A percentile compares a stretch with the other conserved stretches of the same genome.
Evolutionary conservation across 2,888 invertebrate genomes (phyloP).

Genomic region (Aspidapion aeneum): DNA sequence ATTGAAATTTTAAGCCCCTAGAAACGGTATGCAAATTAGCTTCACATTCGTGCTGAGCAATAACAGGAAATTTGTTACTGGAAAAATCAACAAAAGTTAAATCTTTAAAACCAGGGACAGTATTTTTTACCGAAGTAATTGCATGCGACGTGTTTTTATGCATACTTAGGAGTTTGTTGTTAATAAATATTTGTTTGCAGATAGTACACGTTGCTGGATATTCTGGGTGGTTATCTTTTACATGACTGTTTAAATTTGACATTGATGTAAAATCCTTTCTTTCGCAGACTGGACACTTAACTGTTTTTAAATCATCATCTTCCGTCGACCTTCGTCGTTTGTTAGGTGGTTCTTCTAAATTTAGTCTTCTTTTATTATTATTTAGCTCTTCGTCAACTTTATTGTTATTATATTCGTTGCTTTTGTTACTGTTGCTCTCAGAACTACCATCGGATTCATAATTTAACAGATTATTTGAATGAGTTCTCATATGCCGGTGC

Average conservation of each 20-base stretch:
- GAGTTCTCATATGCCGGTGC: conserved; percentile 78
- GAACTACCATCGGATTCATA: conserved; percentile 60
- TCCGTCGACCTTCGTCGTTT: conserved; percentile 32
- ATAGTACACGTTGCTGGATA: conserved; percentile 63
- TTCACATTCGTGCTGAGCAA: conserved; percentile 72
- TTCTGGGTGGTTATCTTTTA: conserved; percentile 64
- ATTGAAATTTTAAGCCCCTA: conserved; percentile 60
- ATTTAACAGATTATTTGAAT: conserved; percentile 53
- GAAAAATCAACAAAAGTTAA: conserved; percentile 77
- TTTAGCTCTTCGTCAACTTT: conserved; percentile 40
- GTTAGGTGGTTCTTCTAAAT: conserved; percentile 34
- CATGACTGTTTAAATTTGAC: conserved; percentile 59
- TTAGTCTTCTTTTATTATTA: conserved; percentile 44
- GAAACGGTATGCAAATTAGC: conserved; percentile 54
- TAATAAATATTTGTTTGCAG: conserved; percentile 72
- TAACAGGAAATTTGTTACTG: conserved; percentile 73
- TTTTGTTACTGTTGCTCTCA: conserved; percentile 42
- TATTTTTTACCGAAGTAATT: conserved; percentile 42
- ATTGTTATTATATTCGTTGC: conserved; percentile 46
- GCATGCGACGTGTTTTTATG: conserved; percentile 65
- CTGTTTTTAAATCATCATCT: conserved; percentile 33
- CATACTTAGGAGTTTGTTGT: conserved; percentile 65
- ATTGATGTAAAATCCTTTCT: conserved; percentile 58
- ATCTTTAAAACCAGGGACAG: conserved; percentile 66
- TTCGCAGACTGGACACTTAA: conserved; percentile 62